These are phyloP conservation scores for Halcyon chelicuti DNA, from an alignment of 2,797 vertebrate species.

Conservation along the genomic window DNA sequence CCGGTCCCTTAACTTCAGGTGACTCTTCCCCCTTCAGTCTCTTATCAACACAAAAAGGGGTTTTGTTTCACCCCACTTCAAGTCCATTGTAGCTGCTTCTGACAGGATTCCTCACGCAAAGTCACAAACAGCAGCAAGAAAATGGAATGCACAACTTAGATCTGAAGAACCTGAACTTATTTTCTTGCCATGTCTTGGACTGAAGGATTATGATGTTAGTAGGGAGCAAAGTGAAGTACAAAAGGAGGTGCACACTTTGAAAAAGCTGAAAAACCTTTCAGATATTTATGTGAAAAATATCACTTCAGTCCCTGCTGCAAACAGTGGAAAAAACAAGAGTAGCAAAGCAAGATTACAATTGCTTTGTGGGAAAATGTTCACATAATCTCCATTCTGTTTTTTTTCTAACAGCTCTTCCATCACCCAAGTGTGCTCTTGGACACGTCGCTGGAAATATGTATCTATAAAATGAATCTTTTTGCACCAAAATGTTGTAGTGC, in stretches of 20 bases:
- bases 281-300: not conserved
- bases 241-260: not conserved
- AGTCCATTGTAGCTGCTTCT: not conserved
- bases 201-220: not conserved
- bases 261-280: not conserved
- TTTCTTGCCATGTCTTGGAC: not conserved
- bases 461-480: not conserved
- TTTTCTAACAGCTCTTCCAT: not conserved
- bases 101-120: not conserved
- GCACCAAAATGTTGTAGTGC: not conserved
- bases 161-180: not conserved
- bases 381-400: not conserved
- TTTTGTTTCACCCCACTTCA: not conserved
- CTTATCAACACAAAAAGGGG: not conserved
- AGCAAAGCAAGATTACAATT: not conserved
- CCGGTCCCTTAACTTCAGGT: not conserved
- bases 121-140: not conserved
- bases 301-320: not conserved
- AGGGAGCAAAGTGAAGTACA: not conserved
- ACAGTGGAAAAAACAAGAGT: not conserved
- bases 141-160: rapidly evolving
- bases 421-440: rapidly evolving
- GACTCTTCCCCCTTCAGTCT: not conserved
- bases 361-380: not conserved
- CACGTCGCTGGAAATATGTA: not conserved